Base-by-base conservation (phyloP, 1,140 invertebrate genomes). In the Drosophila pallidifrons region DNA sequence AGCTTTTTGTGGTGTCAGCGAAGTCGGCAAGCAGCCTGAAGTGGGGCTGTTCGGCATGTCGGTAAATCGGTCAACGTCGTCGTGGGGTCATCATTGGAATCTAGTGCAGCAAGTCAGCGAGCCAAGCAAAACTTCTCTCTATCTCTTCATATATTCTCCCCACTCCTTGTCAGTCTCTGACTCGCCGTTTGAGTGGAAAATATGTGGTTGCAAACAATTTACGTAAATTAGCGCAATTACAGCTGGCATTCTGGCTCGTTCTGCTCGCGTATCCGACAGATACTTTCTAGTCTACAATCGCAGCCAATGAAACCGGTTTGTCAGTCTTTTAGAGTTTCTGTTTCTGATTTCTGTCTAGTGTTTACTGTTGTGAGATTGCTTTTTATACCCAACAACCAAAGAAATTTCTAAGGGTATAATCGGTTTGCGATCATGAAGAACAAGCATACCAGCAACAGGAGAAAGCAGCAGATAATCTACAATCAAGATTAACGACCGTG, bases 181-280 rank as follows among this genome's bases (percentile, higher is more conserved):
- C 5, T 43, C 35, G 35, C 35, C 35, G 35, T 38, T 38, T 38
- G 35, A 72, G 47, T 60, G 71, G 35, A 68, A 70, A 63, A 75
- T 70, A 70, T 75, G 57, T 75, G 67, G 58, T 70, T 70, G 58
- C 72, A 77, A 80, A 80, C 66, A 78, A 80, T 80, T 80, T 77
- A 77, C 75, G 77, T 80, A 80, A 80, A 80, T 80, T 80, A 80
- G 78, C 75, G 75, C 76, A 80, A 80, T 80, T 78, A 80, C 71
- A 75, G 75, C 51, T 70, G 77, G 67, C 41, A 74, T 55, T 67
- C 60, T 47, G 38, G 15, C 38, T 13, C 13, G 32, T 47, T 49
- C 16, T 20, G 51, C 32, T 30, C 67, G 43, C 72, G 60, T 74
- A 77, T 60, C 75, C 51, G 61, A 55, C 46, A 80, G 75, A 80